Base-by-base conservation (phyloP, 2,888 invertebrate genomes). In the Callyntrura guangdongensis region DNA sequence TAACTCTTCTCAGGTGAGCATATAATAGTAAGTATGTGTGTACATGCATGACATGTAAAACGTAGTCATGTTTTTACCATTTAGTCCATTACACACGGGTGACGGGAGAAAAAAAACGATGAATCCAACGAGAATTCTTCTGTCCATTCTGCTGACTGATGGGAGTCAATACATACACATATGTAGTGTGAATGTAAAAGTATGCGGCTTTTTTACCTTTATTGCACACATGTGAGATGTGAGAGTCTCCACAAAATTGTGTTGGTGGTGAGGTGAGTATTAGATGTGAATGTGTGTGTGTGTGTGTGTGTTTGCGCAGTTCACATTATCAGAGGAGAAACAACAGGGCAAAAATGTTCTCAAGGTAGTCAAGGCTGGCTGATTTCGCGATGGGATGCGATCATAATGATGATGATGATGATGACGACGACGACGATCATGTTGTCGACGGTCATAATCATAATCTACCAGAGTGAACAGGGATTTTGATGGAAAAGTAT, bases 351-450 rank as follows among this genome's bases (percentile, higher is more conserved):
- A 79, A 79, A 87, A 67, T 87, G 83, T 77, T 89, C 83, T 89
- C 77, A 83, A 89, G 89, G 89, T 89, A 89, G 89, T 84, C 89
- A 89, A 89, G 89, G 85, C 89, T 89, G 85, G 89, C 77, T 89
- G 89, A 89, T 89, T 85, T 89, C 53, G 79, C 56, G 79, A 79
- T 59, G 79, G 25, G 77, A 53, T 61, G 17, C 9, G 61, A 61
- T 61, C 61, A 61, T n/a, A 17, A 61, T 27, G 5, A 67, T 69
- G 69, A 69, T 69, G 12, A 67, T 14, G 67, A 27, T 27, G 67
- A 49, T 25, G 53, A 72, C 69, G 45, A 49, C 69, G 45, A 45
- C 45, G 36, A 45, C 45, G 69, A 45, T 72, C 81, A 87, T 83
- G 77, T 27, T 72, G 89, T 77, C 83, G 61, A 77, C 82, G 61